A percentile compares a stretch with the other conserved stretches of the same genome.
phyloP scores from a whole-genome alignment of 2,113 vertebrate species.

The Peromyscus californicus region DNA sequence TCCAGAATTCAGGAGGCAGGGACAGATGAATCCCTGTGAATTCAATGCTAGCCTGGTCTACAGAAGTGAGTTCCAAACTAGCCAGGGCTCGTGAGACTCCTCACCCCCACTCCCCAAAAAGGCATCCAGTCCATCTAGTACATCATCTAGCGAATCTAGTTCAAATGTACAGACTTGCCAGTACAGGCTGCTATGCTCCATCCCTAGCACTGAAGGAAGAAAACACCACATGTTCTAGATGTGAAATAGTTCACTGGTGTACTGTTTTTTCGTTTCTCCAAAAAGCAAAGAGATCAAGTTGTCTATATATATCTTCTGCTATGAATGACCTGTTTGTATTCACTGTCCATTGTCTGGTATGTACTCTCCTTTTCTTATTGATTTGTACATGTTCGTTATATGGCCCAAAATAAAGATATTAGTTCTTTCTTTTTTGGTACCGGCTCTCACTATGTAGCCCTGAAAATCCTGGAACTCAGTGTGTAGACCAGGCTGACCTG shows the following conservation, averaged over 20 bases:
- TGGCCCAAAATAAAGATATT: conserved; percentile 40
- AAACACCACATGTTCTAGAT: not conserved
- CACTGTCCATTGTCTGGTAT: not conserved
- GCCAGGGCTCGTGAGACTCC: not conserved
- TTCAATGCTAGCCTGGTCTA: not conserved
- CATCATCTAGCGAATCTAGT: not conserved
- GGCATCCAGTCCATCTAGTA: not conserved
- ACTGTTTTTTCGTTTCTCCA: conserved; percentile 23
- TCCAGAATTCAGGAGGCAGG: not conserved
- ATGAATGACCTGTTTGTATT: conserved; percentile 19
- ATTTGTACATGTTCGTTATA: conserved; percentile 26
- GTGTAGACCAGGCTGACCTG: not conserved
- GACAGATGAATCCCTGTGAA: not conserved
- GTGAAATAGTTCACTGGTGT: conserved; percentile 10
- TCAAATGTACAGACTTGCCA: not conserved
- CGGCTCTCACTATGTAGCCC: not conserved
- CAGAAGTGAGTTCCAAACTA: not conserved
- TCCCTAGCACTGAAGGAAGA: not conserved
- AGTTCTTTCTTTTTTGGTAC: not conserved
- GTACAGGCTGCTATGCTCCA: not conserved
- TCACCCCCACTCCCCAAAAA: not conserved
- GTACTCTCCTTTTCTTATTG: not conserved
- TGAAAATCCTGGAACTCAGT: conserved; percentile 8
- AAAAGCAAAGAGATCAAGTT: not conserved
- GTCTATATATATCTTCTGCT: not conserved